Percentiles rank a stretch among this genome's conserved stretches.
Conservation (phyloP, 2,113 vertebrate genomes). For the Solenodon paradoxus region DNA sequence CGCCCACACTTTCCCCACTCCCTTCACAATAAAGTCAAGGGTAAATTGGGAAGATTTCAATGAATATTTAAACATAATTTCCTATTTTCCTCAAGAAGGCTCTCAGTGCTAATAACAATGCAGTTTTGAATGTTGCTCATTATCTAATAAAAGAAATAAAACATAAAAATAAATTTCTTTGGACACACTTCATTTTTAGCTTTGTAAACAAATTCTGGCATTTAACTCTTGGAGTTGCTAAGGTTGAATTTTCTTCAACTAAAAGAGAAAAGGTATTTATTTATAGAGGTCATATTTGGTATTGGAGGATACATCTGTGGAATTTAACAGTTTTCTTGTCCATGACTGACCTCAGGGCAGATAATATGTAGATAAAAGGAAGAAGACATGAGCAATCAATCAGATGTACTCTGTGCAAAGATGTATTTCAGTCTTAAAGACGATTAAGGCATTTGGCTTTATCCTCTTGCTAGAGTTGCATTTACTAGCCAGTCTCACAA, state of each 20-base stretch:
- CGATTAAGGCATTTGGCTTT: not conserved
- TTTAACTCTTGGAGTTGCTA: not conserved
- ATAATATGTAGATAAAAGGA: not conserved
- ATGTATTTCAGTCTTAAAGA: not conserved
- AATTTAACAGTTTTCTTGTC: not conserved
- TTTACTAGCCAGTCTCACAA: not conserved
- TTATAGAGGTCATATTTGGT: not conserved
- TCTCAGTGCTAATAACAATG: not conserved
- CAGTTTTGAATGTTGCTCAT: conserved; percentile 1
- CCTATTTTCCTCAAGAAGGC: not conserved
- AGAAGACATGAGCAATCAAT: not conserved
- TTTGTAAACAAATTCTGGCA: not conserved
- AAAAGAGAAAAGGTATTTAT: conserved; percentile 8
- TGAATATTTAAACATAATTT: not conserved
- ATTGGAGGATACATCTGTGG: not conserved
- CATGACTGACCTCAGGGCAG: not conserved
- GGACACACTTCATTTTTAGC: not conserved
- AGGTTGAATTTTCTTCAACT: not conserved
- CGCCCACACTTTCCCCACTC: not conserved
- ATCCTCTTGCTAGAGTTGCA: not conserved
- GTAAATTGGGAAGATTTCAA: not conserved
- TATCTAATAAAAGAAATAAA: conserved; percentile 1
- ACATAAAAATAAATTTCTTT: not conserved
- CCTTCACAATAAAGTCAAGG: conserved; percentile 5
- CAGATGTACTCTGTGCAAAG: not conserved